These are phyloP conservation scores for Poecilia picta DNA, from an alignment of 2,797 vertebrate species.

Conservation along the genomic window DNA sequence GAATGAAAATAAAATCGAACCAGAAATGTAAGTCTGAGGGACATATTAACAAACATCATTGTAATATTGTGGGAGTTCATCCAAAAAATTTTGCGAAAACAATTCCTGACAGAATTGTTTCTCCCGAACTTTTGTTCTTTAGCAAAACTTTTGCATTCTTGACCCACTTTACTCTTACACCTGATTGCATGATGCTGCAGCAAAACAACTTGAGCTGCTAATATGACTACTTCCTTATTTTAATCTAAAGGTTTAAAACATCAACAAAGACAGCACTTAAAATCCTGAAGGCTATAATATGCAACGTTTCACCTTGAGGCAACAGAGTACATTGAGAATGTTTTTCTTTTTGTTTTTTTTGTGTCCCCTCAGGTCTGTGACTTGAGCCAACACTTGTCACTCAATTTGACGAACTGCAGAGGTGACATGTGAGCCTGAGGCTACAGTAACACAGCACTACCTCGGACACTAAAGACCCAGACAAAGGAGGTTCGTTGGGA, in stretches of 20 bases:
- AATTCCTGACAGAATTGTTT: not conserved
- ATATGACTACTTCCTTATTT: constrained; percentile 13
- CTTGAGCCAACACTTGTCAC: constrained; percentile 62
- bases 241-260: constrained; percentile 16
- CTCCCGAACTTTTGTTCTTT: not conserved
- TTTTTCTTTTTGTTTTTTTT: constrained; percentile 44
- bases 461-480: constrained; percentile 25
- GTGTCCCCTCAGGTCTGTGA: constrained; percentile 58
- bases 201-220: constrained; percentile 12
- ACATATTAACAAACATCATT: constrained; percentile 9
- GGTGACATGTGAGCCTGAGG: constrained; percentile 56
- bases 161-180: constrained; percentile 20
- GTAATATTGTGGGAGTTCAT: constrained; percentile 18
- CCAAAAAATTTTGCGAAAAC: not conserved
- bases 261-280: constrained; percentile 8
- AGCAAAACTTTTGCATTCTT: not conserved
- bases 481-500: constrained; percentile 30
- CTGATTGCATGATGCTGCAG: constrained; percentile 31
- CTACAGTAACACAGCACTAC: constrained; percentile 40
- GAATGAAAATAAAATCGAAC: constrained; percentile 21
- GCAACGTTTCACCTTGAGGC: constrained; percentile 56
- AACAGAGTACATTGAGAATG: constrained; percentile 36
- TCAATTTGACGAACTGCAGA: constrained; percentile 67
- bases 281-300: constrained; percentile 41
- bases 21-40: constrained; percentile 1